Conservation (phyloP, 2,797 vertebrate species). For the Nyctalus aviator region DNA sequence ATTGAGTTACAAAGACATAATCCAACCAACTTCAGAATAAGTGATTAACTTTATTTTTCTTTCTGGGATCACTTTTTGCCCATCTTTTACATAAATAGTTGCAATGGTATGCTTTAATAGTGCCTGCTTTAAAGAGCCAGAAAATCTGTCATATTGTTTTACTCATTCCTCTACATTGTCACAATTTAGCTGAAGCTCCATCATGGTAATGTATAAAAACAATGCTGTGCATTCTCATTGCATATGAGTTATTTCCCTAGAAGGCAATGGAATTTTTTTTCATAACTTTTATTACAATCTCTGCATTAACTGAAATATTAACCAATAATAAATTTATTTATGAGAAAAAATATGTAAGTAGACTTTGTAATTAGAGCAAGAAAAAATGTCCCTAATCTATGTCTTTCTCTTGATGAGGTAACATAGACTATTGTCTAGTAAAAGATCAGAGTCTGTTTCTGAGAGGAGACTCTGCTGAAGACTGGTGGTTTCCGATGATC, state of each 20-base stretch:
- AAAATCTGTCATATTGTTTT: neutral
- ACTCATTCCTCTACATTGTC: neutral
- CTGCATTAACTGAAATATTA: neutral
- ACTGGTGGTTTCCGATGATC: neutral
- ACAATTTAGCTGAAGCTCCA: neutral
- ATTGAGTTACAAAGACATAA: neutral
- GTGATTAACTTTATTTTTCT: neutral
- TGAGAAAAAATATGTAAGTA: conserved; percentile 6
- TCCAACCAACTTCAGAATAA: neutral
- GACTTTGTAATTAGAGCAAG: neutral
- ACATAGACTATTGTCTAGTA: neutral
- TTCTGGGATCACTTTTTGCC: neutral
- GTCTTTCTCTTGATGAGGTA: neutral
- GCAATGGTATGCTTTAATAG: neutral
- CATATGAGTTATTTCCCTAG: neutral
- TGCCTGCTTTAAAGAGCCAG: neutral
- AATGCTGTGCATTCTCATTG: neutral
- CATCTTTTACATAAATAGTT: neutral
- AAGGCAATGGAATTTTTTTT: neutral
- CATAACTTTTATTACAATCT: neutral
- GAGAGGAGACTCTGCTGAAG: neutral
- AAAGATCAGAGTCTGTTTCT: neutral
- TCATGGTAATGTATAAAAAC: neutral
- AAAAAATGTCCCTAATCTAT: neutral
- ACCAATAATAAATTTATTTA: neutral